Evolutionary conservation across 2,888 invertebrate species (phyloP), one percentile per base, ranked within the genome.

Genomic region (Drosophila suboccidentalis): DNA sequence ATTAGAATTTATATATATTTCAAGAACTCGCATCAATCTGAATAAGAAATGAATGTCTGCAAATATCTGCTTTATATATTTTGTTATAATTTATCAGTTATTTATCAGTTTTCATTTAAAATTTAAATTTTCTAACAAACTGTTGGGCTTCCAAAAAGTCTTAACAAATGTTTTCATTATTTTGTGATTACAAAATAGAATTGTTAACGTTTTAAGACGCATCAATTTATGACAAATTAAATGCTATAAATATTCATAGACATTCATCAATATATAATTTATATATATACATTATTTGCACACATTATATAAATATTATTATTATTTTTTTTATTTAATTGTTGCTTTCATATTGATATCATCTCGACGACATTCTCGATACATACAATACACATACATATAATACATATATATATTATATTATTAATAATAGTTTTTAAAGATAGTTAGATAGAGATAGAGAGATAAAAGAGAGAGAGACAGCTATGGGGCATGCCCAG

Each of bases 311-410:
- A 60, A 8, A 43, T 46, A 54, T 59, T 62, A 26, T 26, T 4
- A 22, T 58, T 19, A 19, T 62, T 55, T 50, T 82, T 69, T 78
- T 71, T 71, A 73, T 85, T 69, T 46, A 86, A 75, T 80, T 88
- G 86, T 87, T 86, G 89, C 85, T 86, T 86, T 86, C 89, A 89
- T 85, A 86, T 87, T 85, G 85, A 85, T 85, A 89, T 85, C 84
- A 85, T 84, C 88, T 87, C 78, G 63, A 83, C 65, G 58, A 78
- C 68, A 76, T 70, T 75, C 75, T 74, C 74, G 59, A 79, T 41
- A 60, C 26, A 60, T 11, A 61, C 47, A 61, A 26, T 38, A 34
- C 39, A 49, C 11, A 49, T 39, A 59, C 49, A 57, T n/a, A n/a
- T n/a, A 36, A 72, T 32, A 57, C 55, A n/a, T 17, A 55, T 22